Evolutionary conservation across 1,140 invertebrate genomes (phyloP).

Genomic region (Octopus sinensis): DNA sequence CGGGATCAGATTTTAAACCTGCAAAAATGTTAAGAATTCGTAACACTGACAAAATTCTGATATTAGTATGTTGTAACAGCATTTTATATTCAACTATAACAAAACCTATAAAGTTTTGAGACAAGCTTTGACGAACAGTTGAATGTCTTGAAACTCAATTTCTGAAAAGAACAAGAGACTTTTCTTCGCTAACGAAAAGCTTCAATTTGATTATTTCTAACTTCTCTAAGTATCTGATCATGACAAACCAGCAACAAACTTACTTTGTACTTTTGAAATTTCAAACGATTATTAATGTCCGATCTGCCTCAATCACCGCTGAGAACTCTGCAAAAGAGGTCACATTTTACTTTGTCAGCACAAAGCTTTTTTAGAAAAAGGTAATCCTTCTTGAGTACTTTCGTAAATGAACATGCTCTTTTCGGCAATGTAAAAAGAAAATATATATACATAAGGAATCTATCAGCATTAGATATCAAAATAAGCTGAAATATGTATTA

Average conservation of each 20-base stretch:
- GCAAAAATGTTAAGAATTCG: not conserved
- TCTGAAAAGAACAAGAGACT: too few relatives aligned
- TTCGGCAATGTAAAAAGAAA: constrained; percentile 2
- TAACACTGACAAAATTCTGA: constrained; percentile 5
- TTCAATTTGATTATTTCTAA: too few relatives aligned
- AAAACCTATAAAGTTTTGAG: not conserved
- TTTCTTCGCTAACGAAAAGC: too few relatives aligned
- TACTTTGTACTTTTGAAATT: constrained; percentile 4
- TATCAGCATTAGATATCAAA: too few relatives aligned
- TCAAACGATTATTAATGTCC: not conserved
- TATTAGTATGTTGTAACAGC: constrained; percentile 5
- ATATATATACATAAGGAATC: not conserved
- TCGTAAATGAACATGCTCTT: not conserved
- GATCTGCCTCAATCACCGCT: not conserved
- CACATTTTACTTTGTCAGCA: constrained; percentile 1
- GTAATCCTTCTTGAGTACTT: constrained; percentile 5
- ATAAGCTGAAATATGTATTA: too few relatives aligned
- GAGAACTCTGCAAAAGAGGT: constrained; percentile 4
- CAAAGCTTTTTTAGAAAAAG: constrained; percentile 3
- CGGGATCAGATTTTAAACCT: not conserved
- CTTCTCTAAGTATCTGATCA: not conserved
- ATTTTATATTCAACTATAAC: not conserved
- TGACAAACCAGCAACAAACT: constrained; percentile 7
- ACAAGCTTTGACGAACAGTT: not conserved
- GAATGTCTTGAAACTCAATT: constrained; percentile 5